phyloP scores from a whole-genome alignment of 2,797 vertebrate genomes.

The Cossypha caffra region DNA sequence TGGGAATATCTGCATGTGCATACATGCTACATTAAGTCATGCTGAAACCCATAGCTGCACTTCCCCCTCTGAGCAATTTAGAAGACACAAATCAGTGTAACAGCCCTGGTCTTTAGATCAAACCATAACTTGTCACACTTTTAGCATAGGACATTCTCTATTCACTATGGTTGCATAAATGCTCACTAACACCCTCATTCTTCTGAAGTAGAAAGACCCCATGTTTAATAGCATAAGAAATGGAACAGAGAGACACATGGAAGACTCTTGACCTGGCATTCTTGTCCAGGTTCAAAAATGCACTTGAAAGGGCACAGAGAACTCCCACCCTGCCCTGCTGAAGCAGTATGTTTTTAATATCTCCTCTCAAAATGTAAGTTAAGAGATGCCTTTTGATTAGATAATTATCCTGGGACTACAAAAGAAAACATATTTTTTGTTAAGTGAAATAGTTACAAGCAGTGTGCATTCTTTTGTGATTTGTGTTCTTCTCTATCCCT shows the following conservation, averaged over 20 bases:
- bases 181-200: background rate
- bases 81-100: background rate
- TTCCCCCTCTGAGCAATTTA: background rate
- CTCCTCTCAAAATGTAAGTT: background rate
- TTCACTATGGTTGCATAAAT: background rate
- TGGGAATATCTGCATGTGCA: background rate
- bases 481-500: background rate
- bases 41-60: background rate
- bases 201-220: background rate
- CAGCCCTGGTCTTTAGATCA: background rate
- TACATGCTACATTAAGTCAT: background rate
- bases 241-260: background rate
- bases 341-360: background rate
- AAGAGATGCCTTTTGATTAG: background rate
- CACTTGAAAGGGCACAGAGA: background rate
- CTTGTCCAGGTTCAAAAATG: background rate
- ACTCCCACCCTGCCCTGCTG: background rate
- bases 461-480: background rate
- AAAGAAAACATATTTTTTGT: background rate
- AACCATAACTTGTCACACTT: background rate
- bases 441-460: background rate
- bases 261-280: background rate
- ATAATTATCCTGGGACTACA: background rate
- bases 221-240: background rate
- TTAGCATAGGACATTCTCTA: rapidly evolving